Base-by-base conservation (phyloP, 2,797 vertebrate genomes). In the Nasua narica region DNA sequence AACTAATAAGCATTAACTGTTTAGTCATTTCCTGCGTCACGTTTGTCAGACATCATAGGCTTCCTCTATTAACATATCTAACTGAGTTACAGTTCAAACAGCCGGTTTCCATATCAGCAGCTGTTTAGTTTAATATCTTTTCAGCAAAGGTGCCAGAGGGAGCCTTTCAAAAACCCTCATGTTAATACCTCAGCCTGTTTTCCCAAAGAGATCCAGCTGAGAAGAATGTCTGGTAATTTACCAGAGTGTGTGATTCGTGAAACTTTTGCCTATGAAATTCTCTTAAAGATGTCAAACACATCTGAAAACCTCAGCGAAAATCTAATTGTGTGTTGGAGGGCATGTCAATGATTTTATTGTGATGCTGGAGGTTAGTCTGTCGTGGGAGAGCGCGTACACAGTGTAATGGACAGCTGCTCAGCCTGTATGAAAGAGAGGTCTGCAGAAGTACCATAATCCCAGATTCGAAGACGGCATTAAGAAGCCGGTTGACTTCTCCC, bases 21-120 rank as follows among this genome's bases (percentile, higher is more conserved):
- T 98, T 98, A 98, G 98, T 98, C 98, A 98, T 97, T 98, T 98
- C 98, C 98, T 98, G 98, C 97, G 96, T 96, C 98, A 98, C 96
- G 96, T 98, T 98, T 96, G 96, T 96, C 96, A 98, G 96, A 87
- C 96, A 56, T 92, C 90, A 92, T 93, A 97, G 87, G 97, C 95
- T 79, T 25, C 62, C 79, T 56, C 97, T 69, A 94, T 98, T 94
- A 95, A 92, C 98, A 88, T 97, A 96, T 97, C 98, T 95, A 95
- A 98, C 97, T 90, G 96, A 98, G 84, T 91, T 92, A 98, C 72
- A 50, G 97, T 97, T 98, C 98, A 97, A 78, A 91, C 98, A 94
- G 84, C 96, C 40, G 70, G 98, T 98, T 98, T 98, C 98, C 98
- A 83, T 98, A 97, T 95, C 98, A 98, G 98, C 98, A 97, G 98